These are phyloP conservation scores for Lethenteron camtschaticum DNA, from an alignment of 2,113 vertebrate genomes.

Conservation along the genomic window DNA sequence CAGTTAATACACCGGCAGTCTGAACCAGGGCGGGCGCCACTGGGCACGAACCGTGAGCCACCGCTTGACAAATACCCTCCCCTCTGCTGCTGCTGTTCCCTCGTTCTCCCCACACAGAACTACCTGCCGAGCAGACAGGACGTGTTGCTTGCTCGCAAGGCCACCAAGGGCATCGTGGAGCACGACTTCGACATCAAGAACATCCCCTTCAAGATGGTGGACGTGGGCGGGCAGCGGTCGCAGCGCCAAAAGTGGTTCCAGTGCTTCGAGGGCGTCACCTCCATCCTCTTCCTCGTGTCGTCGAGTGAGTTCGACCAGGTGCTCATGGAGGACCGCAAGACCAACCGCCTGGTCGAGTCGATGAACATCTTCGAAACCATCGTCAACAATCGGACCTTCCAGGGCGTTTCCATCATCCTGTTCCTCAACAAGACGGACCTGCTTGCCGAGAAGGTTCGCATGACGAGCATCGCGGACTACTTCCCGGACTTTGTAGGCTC, in stretches of 20 bases:
- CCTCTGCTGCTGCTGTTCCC: neutral
- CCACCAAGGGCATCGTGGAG: slow-evolving; percentile 86
- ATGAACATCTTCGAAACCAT: slow-evolving; percentile 99
- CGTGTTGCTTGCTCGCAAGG: slow-evolving; percentile 74
- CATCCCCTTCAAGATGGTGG: slow-evolving; percentile 95
- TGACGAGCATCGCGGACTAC: slow-evolving; percentile 64
- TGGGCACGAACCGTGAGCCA: too few relatives aligned
- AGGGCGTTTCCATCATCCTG: slow-evolving; percentile 83
- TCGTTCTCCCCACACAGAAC: slow-evolving; percentile 26
- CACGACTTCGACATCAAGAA: slow-evolving; percentile 94
- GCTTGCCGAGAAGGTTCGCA: slow-evolving; percentile 64
- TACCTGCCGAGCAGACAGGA: slow-evolving; percentile 78
- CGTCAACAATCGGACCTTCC: slow-evolving; percentile 95
- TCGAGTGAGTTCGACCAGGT: slow-evolving; percentile 88
- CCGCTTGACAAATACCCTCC: too few relatives aligned
- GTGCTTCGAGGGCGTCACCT: slow-evolving; percentile 89
- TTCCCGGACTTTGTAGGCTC: slow-evolving; percentile 73
- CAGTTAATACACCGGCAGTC: too few relatives aligned
- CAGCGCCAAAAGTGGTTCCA: slow-evolving; percentile 97
- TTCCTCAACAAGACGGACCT: slow-evolving; percentile 97
- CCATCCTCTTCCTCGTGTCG: slow-evolving; percentile 87
- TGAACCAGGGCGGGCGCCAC: too few relatives aligned
- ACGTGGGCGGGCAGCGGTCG: slow-evolving; percentile 78
- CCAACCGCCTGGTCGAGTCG: slow-evolving; percentile 74
- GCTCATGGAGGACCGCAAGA: slow-evolving; percentile 83